phyloP scores from a whole-genome alignment of 2,797 vertebrate genomes.

The Lindbergichthys nudifrons region DNA sequence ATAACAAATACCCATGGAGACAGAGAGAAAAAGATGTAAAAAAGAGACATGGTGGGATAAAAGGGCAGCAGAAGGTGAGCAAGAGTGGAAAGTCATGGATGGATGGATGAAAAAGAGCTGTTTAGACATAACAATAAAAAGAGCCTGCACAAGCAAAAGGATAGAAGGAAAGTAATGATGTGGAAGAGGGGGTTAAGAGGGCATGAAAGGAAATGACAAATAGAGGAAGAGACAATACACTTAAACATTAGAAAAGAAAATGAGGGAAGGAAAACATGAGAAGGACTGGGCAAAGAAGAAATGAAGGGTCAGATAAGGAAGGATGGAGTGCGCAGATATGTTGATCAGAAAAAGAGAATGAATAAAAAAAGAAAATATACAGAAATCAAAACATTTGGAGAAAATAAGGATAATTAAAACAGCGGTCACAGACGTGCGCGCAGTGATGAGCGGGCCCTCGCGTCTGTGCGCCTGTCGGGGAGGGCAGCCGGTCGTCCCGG shows the following conservation, averaged over 20 bases:
- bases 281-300: not conserved
- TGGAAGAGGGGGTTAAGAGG: not conserved
- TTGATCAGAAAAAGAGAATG: not conserved
- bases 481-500: too few relatives aligned
- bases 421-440: too few relatives aligned
- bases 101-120: not conserved
- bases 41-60: slow-evolving; percentile 8
- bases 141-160: not conserved
- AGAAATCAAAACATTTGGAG: not conserved
- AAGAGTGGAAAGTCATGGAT: slow-evolving; percentile 5
- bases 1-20: slow-evolving; percentile 67
- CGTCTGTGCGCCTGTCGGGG: too few relatives aligned
- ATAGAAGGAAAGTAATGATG: not conserved
- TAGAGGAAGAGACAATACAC: not conserved
- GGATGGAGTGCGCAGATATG: not conserved
- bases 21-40: not conserved
- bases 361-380: not conserved
- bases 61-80: slow-evolving; percentile 24
- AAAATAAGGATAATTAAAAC: not conserved
- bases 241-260: not conserved
- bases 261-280: not conserved
- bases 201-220: not conserved
- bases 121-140: slow-evolving; percentile 5
- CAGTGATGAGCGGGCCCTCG: too few relatives aligned
- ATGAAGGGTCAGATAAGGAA: not conserved